phyloP scores from a whole-genome alignment of 1,140 invertebrate species.

The Heterodera carotae region DNA sequence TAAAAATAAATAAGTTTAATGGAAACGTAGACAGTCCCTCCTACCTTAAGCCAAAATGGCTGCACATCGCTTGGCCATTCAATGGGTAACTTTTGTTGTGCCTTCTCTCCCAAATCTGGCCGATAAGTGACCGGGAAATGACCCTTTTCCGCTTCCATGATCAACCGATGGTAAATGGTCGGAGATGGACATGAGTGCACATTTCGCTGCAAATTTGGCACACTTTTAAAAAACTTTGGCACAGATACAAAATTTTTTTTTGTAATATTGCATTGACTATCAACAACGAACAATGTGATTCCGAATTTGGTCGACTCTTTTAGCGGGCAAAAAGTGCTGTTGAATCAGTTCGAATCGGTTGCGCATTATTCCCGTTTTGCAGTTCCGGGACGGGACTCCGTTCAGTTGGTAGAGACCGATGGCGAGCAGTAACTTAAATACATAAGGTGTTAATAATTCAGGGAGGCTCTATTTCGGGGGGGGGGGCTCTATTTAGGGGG shows the following conservation, averaged over 20 bases:
- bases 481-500: too few relatives aligned
- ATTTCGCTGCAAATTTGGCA: slow-evolving; percentile 9
- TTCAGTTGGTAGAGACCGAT: neutral
- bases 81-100: slow-evolving; percentile 34
- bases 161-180: slow-evolving; percentile 17
- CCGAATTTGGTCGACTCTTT: slow-evolving; percentile 45
- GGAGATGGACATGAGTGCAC: slow-evolving; percentile 1
- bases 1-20: neutral
- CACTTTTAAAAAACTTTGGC: neutral
- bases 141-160: slow-evolving; percentile 46
- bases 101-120: slow-evolving; percentile 40
- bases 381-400: neutral
- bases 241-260: slow-evolving; percentile 36
- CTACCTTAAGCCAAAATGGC: slow-evolving; percentile 42
- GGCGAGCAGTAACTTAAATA: slow-evolving; percentile 8
- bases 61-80: slow-evolving; percentile 45
- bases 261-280: neutral
- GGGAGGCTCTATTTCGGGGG: too few relatives aligned
- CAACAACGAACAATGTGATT: slow-evolving; percentile 37
- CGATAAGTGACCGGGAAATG: slow-evolving; percentile 36
- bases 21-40: too few relatives aligned
- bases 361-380: slow-evolving; percentile 5
- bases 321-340: slow-evolving; percentile 43
- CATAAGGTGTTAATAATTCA: too few relatives aligned
- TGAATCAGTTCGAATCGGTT: slow-evolving; percentile 44